These are phyloP conservation scores for Trichogramma evanescens DNA, from an alignment of 2,888 invertebrate species.

Conservation along the genomic window DNA sequence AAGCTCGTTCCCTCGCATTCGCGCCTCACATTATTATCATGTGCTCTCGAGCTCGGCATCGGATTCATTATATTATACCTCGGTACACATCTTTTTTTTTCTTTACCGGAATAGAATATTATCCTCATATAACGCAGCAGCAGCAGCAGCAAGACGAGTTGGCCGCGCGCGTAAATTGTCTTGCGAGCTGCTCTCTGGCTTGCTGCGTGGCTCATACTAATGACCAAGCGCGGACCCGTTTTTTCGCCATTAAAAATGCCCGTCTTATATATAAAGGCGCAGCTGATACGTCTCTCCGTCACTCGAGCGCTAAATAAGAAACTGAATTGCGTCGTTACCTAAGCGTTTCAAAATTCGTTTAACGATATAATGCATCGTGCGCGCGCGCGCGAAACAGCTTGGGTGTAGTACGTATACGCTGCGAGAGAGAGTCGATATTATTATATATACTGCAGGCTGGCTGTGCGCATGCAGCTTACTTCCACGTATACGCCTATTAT, in stretches of 20 bases:
- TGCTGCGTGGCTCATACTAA: conserved; percentile 3
- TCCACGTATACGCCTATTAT: too few relatives aligned
- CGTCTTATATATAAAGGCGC: background rate
- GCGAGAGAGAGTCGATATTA: too few relatives aligned
- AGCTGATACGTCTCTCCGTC: background rate
- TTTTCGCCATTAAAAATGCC: too few relatives aligned
- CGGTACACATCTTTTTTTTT: too few relatives aligned
- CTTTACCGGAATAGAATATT: conserved; percentile 4
- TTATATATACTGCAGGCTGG: too few relatives aligned
- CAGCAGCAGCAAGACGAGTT: background rate
- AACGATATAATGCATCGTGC: background rate
- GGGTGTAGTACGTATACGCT: background rate
- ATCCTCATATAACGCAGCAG: background rate
- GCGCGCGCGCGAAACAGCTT: background rate
- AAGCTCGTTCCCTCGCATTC: too few relatives aligned
- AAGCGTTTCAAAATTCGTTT: background rate
- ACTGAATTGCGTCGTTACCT: conserved; percentile 1
- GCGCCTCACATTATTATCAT: too few relatives aligned
- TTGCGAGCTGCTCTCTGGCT: too few relatives aligned
- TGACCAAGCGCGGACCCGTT: conserved; percentile 1
- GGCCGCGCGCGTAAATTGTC: too few relatives aligned
- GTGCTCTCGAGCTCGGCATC: too few relatives aligned
- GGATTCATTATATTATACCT: too few relatives aligned
- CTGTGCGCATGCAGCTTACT: too few relatives aligned
- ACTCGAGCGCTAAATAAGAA: conserved; percentile 6